Conservation (phyloP, 2,113 vertebrate species). For the Speoplatyrhinus poulsoni region DNA sequence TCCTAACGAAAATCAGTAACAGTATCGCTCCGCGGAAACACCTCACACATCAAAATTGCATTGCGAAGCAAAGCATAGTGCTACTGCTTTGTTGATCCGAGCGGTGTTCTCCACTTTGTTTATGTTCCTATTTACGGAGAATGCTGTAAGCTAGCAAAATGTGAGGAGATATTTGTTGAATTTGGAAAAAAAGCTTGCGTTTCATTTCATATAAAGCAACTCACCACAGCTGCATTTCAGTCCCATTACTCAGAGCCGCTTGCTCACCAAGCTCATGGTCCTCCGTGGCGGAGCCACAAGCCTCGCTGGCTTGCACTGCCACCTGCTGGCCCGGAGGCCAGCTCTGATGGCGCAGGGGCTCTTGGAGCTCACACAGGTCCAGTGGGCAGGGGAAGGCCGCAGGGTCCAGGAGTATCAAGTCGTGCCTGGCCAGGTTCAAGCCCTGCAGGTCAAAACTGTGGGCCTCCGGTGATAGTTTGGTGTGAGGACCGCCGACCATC, state of each 20-base stretch:
- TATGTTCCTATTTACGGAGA: no score
- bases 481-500: slow-evolving; percentile 5
- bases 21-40: no score
- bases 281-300: slow-evolving; percentile 24
- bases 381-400: slow-evolving; percentile 45
- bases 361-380: slow-evolving; percentile 46
- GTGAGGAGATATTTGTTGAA: neutral
- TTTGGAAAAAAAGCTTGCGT: no score
- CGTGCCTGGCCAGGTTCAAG: slow-evolving; percentile 43
- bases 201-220: slow-evolving; percentile 3
- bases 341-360: slow-evolving; percentile 23
- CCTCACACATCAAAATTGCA: no score
- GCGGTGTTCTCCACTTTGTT: no score
- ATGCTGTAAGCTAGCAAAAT: neutral
- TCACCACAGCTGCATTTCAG: slow-evolving; percentile 49
- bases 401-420: slow-evolving; percentile 49
- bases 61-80: no score
- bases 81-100: no score
- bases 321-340: slow-evolving; percentile 35
- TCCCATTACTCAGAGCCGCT: slow-evolving; percentile 15
- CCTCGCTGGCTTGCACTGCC: slow-evolving; percentile 19
- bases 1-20: no score
- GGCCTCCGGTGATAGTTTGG: slow-evolving; percentile 10
- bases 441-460: neutral
- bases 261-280: slow-evolving; percentile 15